Evolutionary conservation across 2,888 invertebrate genomes (phyloP), one percentile per base, ranked within the genome.

Genomic region (Archaeoteleia sp.): DNA sequence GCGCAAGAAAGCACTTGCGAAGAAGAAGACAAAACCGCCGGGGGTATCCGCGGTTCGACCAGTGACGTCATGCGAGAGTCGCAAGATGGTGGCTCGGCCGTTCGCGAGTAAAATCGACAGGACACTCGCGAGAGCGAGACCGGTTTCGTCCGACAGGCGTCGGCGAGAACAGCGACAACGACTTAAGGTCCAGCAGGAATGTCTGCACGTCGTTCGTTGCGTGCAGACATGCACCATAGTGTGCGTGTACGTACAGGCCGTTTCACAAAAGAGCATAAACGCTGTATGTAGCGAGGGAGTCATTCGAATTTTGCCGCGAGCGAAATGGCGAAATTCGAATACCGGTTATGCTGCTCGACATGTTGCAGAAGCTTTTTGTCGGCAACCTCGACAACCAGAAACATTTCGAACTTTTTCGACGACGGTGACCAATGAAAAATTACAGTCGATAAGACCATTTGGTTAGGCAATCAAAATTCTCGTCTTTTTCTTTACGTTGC

Each of bases 1-100:
- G 20, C 20, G 20, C 20, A 20, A 20, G 20, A 20, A 20, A 20
- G 20, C 3, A 20, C 5, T 20, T 2, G 20, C 20, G 5, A 20
- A 20, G 20, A 20, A 20, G 20, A 20, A 20, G 20, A 20, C 20
- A 20, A 20, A 20, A 20, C 20, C 20, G 5, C 3, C 20, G 20
- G 20, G 20, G 5, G 5, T 20, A 20, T 20, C 20, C 20, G 20
- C 2, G 2, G 20, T 20, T 20, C 20, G 20, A 79, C 76, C 78
- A 77, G 60, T 81, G 81, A 81, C 80, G 81, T 81, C 82, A 82
- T 73, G 60, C 53, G 58, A 54, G 49, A 49, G 54, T 53, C 53
- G 29, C 49, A 65, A 70, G 66, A 73, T 67, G 72, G 67, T 57
- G 72, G 46, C 23, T 37, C 53, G 27, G 23, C 42, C 49, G 39